Conservation (phyloP, 1,140 invertebrate species). For the Forficula auricularia region DNA sequence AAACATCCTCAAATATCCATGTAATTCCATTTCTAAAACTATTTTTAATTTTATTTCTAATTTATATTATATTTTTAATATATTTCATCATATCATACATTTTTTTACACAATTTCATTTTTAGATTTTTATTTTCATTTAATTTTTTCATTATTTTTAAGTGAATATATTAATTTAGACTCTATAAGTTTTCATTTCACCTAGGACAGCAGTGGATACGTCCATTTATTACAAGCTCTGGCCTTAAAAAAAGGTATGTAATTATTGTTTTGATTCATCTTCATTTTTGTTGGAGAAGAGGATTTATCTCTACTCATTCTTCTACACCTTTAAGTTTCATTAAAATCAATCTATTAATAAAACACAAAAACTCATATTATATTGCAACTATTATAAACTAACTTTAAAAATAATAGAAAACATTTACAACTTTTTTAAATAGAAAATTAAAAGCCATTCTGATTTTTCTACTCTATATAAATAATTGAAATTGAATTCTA, state of each 20-base stretch:
- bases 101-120: neutral
- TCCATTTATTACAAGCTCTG: slow-evolving; percentile 39
- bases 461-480: too few species aligned
- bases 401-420: too few species aligned
- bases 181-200: slow-evolving; percentile 53
- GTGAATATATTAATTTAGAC: slow-evolving; percentile 24
- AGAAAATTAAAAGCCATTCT: too few species aligned
- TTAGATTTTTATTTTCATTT: slow-evolving; percentile 1
- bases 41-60: slow-evolving; percentile 2
- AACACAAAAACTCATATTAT: too few species aligned
- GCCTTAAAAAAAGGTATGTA: slow-evolving; percentile 44
- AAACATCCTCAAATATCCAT: neutral
- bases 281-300: slow-evolving; percentile 9
- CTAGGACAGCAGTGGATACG: slow-evolving; percentile 65
- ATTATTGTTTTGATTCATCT: slow-evolving; percentile 16
- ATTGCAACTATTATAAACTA: too few species aligned
- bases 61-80: neutral
- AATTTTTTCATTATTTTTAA: neutral
- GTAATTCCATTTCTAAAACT: neutral
- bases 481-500: too few species aligned
- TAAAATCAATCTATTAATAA: too few species aligned
- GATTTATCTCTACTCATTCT: too few species aligned
- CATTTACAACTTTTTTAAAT: too few species aligned
- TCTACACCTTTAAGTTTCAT: too few species aligned
- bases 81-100: neutral